phyloP scores from a whole-genome alignment of 2,888 invertebrate genomes.

The Drosophila silvestris region DNA sequence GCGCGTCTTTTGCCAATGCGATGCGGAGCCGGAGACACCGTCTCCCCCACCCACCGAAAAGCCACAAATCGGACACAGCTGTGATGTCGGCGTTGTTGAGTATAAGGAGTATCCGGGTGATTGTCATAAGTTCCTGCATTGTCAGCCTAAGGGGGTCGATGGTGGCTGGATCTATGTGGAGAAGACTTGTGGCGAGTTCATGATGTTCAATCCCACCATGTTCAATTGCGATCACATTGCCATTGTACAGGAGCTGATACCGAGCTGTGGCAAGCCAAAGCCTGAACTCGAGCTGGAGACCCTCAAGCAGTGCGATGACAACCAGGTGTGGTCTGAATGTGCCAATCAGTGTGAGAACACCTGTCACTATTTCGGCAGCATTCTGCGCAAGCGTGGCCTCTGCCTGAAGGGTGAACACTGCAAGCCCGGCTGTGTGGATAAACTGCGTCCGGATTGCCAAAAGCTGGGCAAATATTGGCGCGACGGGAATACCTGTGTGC shows the following conservation, averaged over 20 bases:
- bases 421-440: conserved; percentile 83
- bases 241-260: conserved; percentile 87
- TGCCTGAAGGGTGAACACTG: conserved; percentile 82
- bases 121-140: conserved; percentile 90
- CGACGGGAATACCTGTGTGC: conserved; percentile 90
- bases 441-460: conserved; percentile 86
- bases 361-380: conserved; percentile 88
- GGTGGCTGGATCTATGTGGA: conserved; percentile 86
- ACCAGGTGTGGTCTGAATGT: conserved; percentile 88
- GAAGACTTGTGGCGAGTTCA: conserved; percentile 88
- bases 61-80: conserved; percentile 70
- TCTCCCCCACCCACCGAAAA: conserved; percentile 67
- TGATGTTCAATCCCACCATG: conserved; percentile 89
- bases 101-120: conserved; percentile 88
- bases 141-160: conserved; percentile 85
- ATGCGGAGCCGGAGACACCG: conserved; percentile 44
- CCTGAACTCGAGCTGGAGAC: conserved; percentile 38
- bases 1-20: conserved; percentile 90
- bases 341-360: conserved; percentile 90
- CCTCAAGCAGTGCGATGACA: conserved; percentile 82
- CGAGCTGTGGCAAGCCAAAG: conserved; percentile 86
- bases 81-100: conserved; percentile 86
- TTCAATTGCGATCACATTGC: conserved; percentile 89
- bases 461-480: conserved; percentile 88
- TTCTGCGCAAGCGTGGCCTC: conserved; percentile 80